Percentiles rank a stretch among this genome's conserved stretches.
These are phyloP conservation scores for Stenchaetothrips biformis DNA, from an alignment of 2,888 invertebrate species.

Conservation along the genomic window DNA sequence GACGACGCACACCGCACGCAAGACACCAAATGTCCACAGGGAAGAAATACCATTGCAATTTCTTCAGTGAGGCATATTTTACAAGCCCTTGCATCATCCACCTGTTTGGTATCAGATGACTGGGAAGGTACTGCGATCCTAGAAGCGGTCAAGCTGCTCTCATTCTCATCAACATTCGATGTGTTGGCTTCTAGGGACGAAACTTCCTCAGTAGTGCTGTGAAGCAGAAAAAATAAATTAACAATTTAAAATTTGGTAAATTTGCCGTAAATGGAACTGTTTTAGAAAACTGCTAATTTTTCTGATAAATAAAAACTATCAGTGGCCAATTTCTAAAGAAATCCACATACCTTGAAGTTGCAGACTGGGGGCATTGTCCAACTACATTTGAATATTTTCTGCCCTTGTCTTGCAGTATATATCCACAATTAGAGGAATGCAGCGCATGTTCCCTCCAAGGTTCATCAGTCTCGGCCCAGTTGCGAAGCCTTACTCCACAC, in stretches of 20 bases:
- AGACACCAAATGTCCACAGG: constrained; percentile 91
- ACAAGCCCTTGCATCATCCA: constrained; percentile 53
- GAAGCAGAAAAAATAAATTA: too few relatives aligned
- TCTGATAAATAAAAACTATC: too few relatives aligned
- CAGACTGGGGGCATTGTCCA: background rate
- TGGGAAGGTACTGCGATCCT: background rate
- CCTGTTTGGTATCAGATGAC: constrained; percentile 30
- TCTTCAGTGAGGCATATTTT: constrained; percentile 89
- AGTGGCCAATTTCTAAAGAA: too few relatives aligned
- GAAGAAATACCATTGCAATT: constrained; percentile 84
- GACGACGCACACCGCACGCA: constrained; percentile 88
- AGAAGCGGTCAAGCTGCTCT: too few relatives aligned
- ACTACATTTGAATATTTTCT: constrained; percentile 50
- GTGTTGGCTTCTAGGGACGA: too few relatives aligned
- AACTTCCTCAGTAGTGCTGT: too few relatives aligned
- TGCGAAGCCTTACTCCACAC: constrained; percentile 88
- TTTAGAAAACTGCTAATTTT: too few relatives aligned
- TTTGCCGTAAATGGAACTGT: too few relatives aligned
- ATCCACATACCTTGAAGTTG: background rate
- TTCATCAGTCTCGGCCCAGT: constrained; percentile 87
- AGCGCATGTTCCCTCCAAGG: constrained; percentile 94
- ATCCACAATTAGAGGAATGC: constrained; percentile 84
- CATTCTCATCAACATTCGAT: too few relatives aligned
- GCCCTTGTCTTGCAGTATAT: constrained; percentile 74
- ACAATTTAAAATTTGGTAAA: too few relatives aligned